phyloP scores from a whole-genome alignment of 2,888 invertebrate genomes.

The Chirona hameri region DNA sequence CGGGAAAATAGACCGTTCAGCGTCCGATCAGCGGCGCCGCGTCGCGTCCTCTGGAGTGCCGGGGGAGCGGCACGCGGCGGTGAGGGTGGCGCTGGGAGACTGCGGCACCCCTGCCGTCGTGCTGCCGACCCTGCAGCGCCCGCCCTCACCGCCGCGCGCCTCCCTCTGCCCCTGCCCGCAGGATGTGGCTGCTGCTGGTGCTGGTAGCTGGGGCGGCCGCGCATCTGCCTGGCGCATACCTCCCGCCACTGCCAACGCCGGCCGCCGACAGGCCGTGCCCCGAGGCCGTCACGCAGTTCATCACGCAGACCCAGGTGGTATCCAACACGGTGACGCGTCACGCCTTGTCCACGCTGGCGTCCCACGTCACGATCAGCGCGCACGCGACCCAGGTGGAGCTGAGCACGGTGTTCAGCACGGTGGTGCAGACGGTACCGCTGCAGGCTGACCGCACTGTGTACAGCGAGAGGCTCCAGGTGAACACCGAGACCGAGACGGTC shows the following conservation, averaged over 20 bases:
- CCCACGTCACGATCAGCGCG: background rate
- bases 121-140: too few species aligned
- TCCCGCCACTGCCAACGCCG: background rate
- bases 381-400: background rate
- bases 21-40: too few species aligned
- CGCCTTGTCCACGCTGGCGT: background rate
- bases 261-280: background rate
- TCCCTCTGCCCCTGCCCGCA: too few species aligned
- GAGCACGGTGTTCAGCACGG: background rate
- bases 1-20: too few species aligned
- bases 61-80: too few species aligned
- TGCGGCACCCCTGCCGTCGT: too few species aligned
- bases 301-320: background rate
- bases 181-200: conserved; percentile 9
- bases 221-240: background rate
- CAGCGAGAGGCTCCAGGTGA: background rate
- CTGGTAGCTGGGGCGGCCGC: background rate
- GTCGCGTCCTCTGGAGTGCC: too few species aligned
- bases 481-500: background rate
- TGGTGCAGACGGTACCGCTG: background rate
- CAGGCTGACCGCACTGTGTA: background rate
- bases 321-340: background rate
- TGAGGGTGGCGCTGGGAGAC: too few species aligned
- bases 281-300: background rate
- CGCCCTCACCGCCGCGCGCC: too few species aligned